Base-by-base conservation (phyloP, 2,797 vertebrate species). In the Dendrocincla fuliginosa region DNA sequence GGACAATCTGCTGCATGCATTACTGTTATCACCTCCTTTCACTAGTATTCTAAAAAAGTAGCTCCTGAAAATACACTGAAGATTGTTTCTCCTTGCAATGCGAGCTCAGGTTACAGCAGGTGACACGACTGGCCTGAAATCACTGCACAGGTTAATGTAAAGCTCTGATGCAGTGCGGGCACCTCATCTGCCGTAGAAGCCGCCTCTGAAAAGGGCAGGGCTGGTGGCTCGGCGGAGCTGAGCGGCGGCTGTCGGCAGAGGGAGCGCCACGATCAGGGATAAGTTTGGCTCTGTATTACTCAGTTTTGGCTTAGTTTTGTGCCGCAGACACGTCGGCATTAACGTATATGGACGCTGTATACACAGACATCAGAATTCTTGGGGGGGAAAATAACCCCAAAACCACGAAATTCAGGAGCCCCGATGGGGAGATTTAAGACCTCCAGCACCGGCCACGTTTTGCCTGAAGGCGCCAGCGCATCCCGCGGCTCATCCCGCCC, bases 341-440 rank as follows among this genome's bases (percentile, higher is more conserved):
- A 37, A 37, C 0, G 8, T 10, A 1, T 4, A 25, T 18, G 14
- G 18, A 5, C 2, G 3, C n/a, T 35, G n/a, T 7, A 37, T 4
- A 32, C 11, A 46, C 0, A 13, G 22, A 50, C n/a, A 63, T 5
- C 57, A n/a, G 11, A 60, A 65, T 20, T 41, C 9, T 5, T 2
- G 4, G 30, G 2, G 1, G 44, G 19, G 19, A 13, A 39, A 39
- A 39, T 13, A 13, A 13, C 12, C 39, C 13, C 18, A 69, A 19
- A 23, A 2, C 6, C 2, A 19, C 2, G 7, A 18, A 33, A 74
- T 16, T 19, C 52, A 11, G 5, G 16, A 59, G 11, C 5, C 3
- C 13, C 3, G 6, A 24, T 3, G 9, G 4, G 13, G 17, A 27
- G 33, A 13, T 32, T 13, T 28, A 41, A 32, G 13, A 65, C 50